Base-by-base conservation (phyloP, 2,888 invertebrate species). In the Alloscopus bannaensis region DNA sequence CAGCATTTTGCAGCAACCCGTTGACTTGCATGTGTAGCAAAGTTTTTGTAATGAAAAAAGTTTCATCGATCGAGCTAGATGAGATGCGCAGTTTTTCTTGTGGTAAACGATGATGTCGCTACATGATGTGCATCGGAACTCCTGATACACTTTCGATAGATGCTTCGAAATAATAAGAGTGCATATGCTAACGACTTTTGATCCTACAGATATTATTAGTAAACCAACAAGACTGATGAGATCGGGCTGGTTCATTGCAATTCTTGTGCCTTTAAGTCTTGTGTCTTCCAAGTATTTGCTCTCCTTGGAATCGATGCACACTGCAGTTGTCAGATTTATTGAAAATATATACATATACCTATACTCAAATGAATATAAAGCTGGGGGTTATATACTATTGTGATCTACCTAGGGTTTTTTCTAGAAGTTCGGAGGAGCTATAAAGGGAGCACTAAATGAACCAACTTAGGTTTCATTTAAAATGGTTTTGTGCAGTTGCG, bases 11-110 rank as follows among this genome's bases (percentile, higher is more conserved):
- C 40, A 72, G 64, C 28, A 28, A 52, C 4, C 6, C n/a, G 24
- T 42, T 45, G 64, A 55, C 42, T 26, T 64, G 24, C 40, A 64
- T 18, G 60, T 64, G 55, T 40, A 31, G 29, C 36, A 42, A 64
- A 72, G 55, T 64, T 77, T n/a, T n/a, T n/a, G n/a, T 77, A 77
- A 77, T 77, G 76, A 77, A 77, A 77, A 77, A 77, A 77, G 47
- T 69, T 77, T 69, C 69, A 77, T 77, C 73, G 73, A 75, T 75
- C 47, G 65, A 57, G n/a, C 29, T 40, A 3, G 40, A 31, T 36
- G 40, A 36, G 36, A 18, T 16, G 18, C 6, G 47, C 26, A 50
- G 18, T 36, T 8, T 31, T 28, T n/a, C 47, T 20, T 36, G 18
- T 29, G 26, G 16, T 22, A 18, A 29, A 18, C 22, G n/a, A n/a